Evolutionary conservation across 2,888 invertebrate species (phyloP), one percentile per base, ranked within the genome.

Genomic region (Rhingia rostrata): DNA sequence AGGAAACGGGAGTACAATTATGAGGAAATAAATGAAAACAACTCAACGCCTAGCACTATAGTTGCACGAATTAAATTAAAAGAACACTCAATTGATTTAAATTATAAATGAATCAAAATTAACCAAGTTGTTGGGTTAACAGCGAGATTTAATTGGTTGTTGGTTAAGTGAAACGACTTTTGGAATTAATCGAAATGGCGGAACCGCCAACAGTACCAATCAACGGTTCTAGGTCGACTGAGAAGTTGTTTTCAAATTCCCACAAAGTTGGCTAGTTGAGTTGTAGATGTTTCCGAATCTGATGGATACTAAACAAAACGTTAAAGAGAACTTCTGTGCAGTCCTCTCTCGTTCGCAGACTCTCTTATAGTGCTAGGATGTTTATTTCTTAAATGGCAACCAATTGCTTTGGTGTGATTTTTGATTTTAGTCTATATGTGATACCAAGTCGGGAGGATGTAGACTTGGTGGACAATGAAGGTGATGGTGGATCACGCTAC

Each of bases 121-220:
- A 41, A 41, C 4, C 6, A 41, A 41, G 10, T 10, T 4, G 41
- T 41, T 10, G 41, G 9, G 10, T 4, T 45, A 4, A 4, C 4
- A 45, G 45, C 4, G 14, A 43, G n/a, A 5, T 5, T 32, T n/a
- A 6, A 12, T n/a, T 5, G 14, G 9, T 43, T 45, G 12, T 60
- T 32, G 4, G 3, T 14, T 5, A 49, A 12, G 12, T 51, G 12
- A 9, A 63, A 41, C 53, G 53, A 66, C 14, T 41, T n/a, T 53
- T 53, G 6, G 22, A 33, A 53, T 12, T 30, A 14, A 22, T 61
- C 7, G 6, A 45, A 30, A 22, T 4, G 80, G 67, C 77, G 72
- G 86, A 73, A 84, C 86, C 6, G 47, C 53, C 49, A 78, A 49
- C 78, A 63, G 41, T n/a, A 30, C 61, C 32, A 39, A 63, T 56